Percentiles rank a stretch among this genome's conserved stretches.
These are phyloP conservation scores for Bostrychus sinensis DNA, from an alignment of 2,113 vertebrate genomes.

Conservation along the genomic window DNA sequence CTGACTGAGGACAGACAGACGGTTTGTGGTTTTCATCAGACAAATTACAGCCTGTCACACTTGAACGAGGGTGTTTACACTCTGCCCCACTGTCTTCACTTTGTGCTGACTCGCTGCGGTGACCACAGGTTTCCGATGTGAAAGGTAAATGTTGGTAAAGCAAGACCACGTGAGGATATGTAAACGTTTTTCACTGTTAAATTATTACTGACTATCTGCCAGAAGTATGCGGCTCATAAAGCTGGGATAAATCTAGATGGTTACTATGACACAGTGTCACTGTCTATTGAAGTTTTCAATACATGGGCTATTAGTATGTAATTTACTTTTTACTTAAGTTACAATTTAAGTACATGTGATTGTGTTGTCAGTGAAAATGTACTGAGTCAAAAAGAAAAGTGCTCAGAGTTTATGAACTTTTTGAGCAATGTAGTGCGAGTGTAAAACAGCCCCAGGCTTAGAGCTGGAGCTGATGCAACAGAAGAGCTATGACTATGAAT, in stretches of 20 bases:
- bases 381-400: neutral
- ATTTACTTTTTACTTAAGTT: too few relatives aligned
- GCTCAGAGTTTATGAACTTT: neutral
- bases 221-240: too few relatives aligned
- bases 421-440: neutral
- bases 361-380: conserved; percentile 3
- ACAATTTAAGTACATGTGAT: too few relatives aligned
- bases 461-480: conserved; percentile 9
- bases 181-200: conserved; percentile 2
- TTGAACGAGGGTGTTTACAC: conserved; percentile 35
- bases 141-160: conserved; percentile 36
- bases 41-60: too few relatives aligned
- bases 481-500: neutral
- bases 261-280: too few relatives aligned
- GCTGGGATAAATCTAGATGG: too few relatives aligned
- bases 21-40: conserved; percentile 48
- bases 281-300: too few relatives aligned
- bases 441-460: neutral
- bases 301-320: too few relatives aligned
- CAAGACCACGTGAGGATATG: neutral
- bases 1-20: too few relatives aligned
- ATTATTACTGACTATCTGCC: too few relatives aligned
- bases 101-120: conserved; percentile 29
- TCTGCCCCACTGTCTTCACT: conserved; percentile 21
- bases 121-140: conserved; percentile 51